Percentiles rank a stretch among this genome's conserved stretches.
Evolutionary conservation across 2,888 invertebrate species (phyloP).

Genomic region (Catocala nupta): DNA sequence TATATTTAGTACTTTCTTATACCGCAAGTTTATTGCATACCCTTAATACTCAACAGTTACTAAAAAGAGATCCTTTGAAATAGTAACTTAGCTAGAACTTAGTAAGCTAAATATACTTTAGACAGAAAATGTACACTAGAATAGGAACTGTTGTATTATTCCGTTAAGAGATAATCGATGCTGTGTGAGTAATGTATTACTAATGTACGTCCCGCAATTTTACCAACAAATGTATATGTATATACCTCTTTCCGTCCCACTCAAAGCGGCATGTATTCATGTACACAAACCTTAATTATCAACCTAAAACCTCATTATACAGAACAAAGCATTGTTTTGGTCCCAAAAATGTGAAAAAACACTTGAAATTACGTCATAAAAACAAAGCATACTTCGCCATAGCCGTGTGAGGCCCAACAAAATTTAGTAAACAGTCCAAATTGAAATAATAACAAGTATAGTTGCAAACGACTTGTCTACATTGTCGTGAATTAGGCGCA

Average conservation of each 20-base stretch:
- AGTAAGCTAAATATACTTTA: no score
- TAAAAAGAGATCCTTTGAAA: no score
- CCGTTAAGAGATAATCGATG: slow-evolving; percentile 1
- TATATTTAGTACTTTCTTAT: no score
- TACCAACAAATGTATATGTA: not conserved
- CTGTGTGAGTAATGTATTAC: slow-evolving; percentile 3
- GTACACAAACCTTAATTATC: slow-evolving; percentile 21
- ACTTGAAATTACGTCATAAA: slow-evolving; percentile 42
- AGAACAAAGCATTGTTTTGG: slow-evolving; percentile 39
- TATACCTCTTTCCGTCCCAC: not conserved
- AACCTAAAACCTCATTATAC: slow-evolving; percentile 36
- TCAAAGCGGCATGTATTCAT: not conserved
- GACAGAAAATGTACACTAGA: not conserved
- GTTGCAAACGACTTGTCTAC: slow-evolving; percentile 74
- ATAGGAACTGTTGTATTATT: not conserved
- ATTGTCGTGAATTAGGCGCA: slow-evolving; percentile 84
- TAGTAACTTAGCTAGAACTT: no score
- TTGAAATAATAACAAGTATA: slow-evolving; percentile 69
- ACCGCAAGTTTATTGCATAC: no score
- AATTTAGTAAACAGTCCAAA: slow-evolving; percentile 57
- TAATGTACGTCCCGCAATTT: not conserved
- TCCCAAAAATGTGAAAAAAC: slow-evolving; percentile 41
- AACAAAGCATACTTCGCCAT: slow-evolving; percentile 27
- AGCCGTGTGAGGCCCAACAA: slow-evolving; percentile 19
- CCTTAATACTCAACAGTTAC: no score